Percentiles rank a stretch among this genome's conserved stretches.
These are phyloP conservation scores for Palythoa grandiflora DNA, from an alignment of 92 coral and sea anemone genomes.

Conservation along the genomic window DNA sequence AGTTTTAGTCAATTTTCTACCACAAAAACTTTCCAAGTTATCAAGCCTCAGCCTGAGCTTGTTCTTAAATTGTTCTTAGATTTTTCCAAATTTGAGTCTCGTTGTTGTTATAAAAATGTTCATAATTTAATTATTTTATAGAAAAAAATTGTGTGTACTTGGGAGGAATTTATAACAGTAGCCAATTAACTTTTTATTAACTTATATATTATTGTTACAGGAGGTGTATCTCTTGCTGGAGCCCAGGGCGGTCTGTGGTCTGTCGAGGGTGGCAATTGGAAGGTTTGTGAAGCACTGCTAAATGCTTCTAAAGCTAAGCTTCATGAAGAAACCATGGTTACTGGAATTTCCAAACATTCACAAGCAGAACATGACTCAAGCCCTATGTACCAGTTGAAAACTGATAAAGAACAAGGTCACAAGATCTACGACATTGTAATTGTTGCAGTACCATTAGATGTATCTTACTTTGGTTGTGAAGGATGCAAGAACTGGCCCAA, in stretches of 20 bases:
- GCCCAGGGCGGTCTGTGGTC: slow-evolving; percentile 93
- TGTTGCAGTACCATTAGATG: slow-evolving; percentile 86
- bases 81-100: too few relatives aligned
- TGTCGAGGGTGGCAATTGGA: slow-evolving; percentile 94
- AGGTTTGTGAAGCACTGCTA: slow-evolving; percentile 88
- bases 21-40: too few relatives aligned
- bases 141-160: too few relatives aligned
- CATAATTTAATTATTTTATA: too few relatives aligned
- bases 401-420: slow-evolving; percentile 42
- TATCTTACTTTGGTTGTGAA: slow-evolving; percentile 76
- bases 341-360: slow-evolving; percentile 63
- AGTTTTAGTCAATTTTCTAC: too few relatives aligned
- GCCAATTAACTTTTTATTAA: too few relatives aligned
- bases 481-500: slow-evolving; percentile 89
- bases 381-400: slow-evolving; percentile 73
- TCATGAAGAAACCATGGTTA: slow-evolving; percentile 74
- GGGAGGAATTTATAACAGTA: too few relatives aligned
- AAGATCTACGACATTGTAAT: slow-evolving; percentile 85
- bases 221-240: slow-evolving; percentile 95
- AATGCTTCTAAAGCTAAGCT: slow-evolving; percentile 71
- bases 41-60: too few relatives aligned
- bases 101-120: too few relatives aligned
- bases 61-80: too few relatives aligned
- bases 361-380: background rate
- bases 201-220: slow-evolving; percentile 50